Percentiles rank a stretch among this genome's conserved stretches.
phyloP scores from a whole-genome alignment of 92 coral and sea anemone species.

The Palythoa grandis region DNA sequence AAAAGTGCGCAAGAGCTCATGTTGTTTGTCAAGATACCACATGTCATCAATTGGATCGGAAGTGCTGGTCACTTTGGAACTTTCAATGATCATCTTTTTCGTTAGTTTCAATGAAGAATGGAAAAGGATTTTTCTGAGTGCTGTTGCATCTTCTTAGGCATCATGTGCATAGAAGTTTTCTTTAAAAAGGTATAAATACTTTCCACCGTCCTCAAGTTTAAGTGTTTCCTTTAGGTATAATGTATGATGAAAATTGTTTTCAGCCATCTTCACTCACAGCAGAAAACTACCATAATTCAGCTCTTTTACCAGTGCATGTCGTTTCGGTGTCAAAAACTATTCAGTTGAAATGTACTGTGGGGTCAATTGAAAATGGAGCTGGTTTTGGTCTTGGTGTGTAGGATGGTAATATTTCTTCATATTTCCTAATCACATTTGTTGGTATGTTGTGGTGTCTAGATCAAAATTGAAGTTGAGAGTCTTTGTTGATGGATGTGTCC shows the following conservation, averaged over 20 bases:
- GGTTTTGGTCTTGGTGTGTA: too few relatives aligned
- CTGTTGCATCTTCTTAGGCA: slow-evolving; percentile 24
- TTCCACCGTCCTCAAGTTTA: background rate
- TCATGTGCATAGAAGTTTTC: slow-evolving; percentile 20
- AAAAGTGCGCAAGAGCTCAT: slow-evolving; percentile 24
- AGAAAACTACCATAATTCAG: too few relatives aligned
- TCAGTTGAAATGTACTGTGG: too few relatives aligned
- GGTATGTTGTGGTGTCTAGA: background rate
- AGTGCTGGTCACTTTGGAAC: slow-evolving; percentile 12
- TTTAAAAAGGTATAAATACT: slow-evolving; percentile 21
- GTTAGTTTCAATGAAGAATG: slow-evolving; percentile 10
- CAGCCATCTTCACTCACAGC: too few relatives aligned
- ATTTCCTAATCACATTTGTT: too few relatives aligned
- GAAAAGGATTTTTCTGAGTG: slow-evolving; percentile 30
- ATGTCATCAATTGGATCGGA: background rate
- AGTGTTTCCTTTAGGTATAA: too few relatives aligned
- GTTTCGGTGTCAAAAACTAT: too few relatives aligned
- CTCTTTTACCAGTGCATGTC: too few relatives aligned
- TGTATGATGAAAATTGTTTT: too few relatives aligned
- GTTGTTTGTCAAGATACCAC: slow-evolving; percentile 15
- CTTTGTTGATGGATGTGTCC: background rate
- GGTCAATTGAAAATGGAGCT: too few relatives aligned
- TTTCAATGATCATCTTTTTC: slow-evolving; percentile 18
- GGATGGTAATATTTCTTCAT: too few relatives aligned
- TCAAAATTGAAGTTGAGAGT: background rate